Base-by-base conservation (phyloP, 2,888 invertebrate genomes). In the Epirrhoe alternata region DNA sequence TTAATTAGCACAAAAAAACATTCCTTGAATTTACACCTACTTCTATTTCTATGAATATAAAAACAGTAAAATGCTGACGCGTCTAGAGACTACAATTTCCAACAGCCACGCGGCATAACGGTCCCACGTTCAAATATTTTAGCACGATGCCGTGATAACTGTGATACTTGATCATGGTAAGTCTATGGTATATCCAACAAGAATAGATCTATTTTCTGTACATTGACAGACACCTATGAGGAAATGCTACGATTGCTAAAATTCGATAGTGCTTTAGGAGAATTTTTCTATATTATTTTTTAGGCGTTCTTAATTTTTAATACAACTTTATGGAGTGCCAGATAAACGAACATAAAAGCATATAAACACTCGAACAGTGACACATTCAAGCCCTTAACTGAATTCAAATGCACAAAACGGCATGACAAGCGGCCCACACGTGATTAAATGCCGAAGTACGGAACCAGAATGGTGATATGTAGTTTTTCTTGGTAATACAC, bases 111-210 rank as follows among this genome's bases (percentile, higher is more conserved):
- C 33, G 58, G 74, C 64, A 74, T 89, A 90, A 89, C 90, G 88
- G 89, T 85, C 77, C 74, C 72, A 69, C 77, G 82, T 77, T 89
- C 85, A 88, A 90, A 89, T 88, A 85, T 86, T 88, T 84, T 68
- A 74, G 73, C 67, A 64, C 69, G 64, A 63, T 45, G 58, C 56
- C 30, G 61, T 66, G 64, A 66, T 66, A 70, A 60, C 67, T 64
- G 67, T 64, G 64, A 68, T 64, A 64, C 55, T 58, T 68, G 58
- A 68, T 54, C 42, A 52, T 42, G 50, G 56, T 58, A 33, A 57
- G 38, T 61, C 54, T 51, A 45, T 42, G 57, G 56, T 35, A n/a
- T 17, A 56, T 35, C 17, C 49, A 35, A 6, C 54, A 45, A 51
- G 51, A 58, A 38, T 24, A 7, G 49, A n/a, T 57, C 31, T 31